Evolutionary conservation across 2,797 vertebrate genomes (phyloP).

Genomic region (Etheostoma perlongum): DNA sequence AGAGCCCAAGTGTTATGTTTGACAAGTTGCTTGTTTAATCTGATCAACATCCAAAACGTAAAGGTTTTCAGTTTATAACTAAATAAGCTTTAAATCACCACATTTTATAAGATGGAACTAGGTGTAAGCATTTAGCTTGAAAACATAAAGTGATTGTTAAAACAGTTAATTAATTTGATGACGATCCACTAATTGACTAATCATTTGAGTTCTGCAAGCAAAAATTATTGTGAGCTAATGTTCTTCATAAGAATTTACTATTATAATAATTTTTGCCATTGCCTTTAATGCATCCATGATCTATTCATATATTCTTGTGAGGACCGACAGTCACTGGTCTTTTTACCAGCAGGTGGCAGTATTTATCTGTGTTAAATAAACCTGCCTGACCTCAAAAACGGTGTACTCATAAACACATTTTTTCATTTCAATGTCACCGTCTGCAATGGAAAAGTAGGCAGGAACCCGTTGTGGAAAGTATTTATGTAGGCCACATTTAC

Average conservation of each 20-base stretch:
- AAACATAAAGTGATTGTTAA: not conserved
- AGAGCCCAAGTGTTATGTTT: too few relatives aligned
- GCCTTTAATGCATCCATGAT: too few relatives aligned
- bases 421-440: too few relatives aligned
- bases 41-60: not conserved
- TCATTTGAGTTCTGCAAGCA: not conserved
- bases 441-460: not conserved
- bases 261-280: too few relatives aligned
- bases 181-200: not conserved
- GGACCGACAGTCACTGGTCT: not conserved
- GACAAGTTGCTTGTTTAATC: not conserved
- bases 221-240: not conserved
- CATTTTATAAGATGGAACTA: not conserved
- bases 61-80: not conserved
- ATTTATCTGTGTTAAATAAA: not conserved
- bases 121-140: not conserved
- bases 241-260: too few relatives aligned
- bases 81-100: not conserved
- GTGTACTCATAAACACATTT: too few relatives aligned
- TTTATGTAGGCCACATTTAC: not conserved
- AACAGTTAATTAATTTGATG: not conserved
- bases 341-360: conserved; percentile 40
- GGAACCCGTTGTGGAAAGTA: not conserved
- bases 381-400: not conserved
- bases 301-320: too few relatives aligned